phyloP scores from a whole-genome alignment of 2,113 vertebrate genomes.

The Anthoscopus minutus region DNA sequence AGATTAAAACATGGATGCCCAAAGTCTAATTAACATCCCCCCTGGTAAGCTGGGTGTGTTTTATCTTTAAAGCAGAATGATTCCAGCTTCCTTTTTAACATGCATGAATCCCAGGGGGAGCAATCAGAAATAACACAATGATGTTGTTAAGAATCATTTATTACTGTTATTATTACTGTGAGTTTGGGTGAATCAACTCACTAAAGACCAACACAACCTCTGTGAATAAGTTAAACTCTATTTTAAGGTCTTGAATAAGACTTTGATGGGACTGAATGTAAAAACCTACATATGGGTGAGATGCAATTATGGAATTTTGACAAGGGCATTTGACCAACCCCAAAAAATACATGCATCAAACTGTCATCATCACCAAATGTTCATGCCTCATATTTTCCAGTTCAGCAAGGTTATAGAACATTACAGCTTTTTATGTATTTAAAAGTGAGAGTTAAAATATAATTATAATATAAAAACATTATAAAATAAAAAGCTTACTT shows the following conservation, averaged over 20 bases:
- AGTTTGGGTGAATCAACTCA: background rate
- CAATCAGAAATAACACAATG: background rate
- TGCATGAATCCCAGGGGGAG: background rate
- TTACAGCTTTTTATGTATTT: background rate
- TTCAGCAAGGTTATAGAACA: constrained; percentile 30
- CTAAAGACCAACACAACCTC: background rate
- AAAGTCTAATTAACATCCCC: constrained; percentile 9
- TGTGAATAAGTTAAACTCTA: background rate
- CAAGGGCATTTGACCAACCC: background rate
- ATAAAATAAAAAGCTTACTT: constrained; percentile 42
- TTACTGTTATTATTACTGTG: background rate
- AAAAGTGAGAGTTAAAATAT: constrained; percentile 32
- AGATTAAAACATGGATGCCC: constrained; percentile 17
- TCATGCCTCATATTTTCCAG: constrained; percentile 54
- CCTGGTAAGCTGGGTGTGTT: background rate
- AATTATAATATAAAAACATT: constrained; percentile 41
- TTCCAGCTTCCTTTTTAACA: constrained; percentile 12
- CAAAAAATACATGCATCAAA: constrained; percentile 41
- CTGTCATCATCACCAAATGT: constrained; percentile 24
- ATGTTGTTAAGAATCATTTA: background rate
- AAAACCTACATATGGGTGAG: background rate
- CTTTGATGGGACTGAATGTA: background rate
- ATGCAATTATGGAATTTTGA: constrained; percentile 14
- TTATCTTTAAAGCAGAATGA: constrained; percentile 11
- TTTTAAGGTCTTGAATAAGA: background rate